Base-by-base conservation (phyloP, 2,888 invertebrate genomes). In the Beris chalybata region DNA sequence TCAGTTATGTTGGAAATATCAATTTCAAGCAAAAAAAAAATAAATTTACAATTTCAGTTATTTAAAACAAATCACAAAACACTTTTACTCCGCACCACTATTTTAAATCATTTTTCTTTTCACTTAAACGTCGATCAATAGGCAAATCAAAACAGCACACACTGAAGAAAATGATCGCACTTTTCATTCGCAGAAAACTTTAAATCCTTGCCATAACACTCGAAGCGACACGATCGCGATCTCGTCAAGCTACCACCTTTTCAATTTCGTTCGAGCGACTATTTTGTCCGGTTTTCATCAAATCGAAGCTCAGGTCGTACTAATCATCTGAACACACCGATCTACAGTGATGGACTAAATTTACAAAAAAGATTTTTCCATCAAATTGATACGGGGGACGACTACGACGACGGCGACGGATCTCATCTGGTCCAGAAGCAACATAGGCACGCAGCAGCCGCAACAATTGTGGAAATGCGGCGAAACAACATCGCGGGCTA, bases 281-380 rank as follows among this genome's bases (percentile, higher is more conserved):
- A 7, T 38, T 38, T 38, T 38, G 9, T 38, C 9, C 38, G 9
- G 38, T 9, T 22, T 22, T 22, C 22, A 48, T 32, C 29, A 31
- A 31, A 59, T 59, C 59, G 48, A 12, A 59, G 59, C 61, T 61
- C 61, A 50, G 22, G 50, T 61, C 52, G 22, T 31, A 59, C 45
- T 45, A 47, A 58, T 38, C 52, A 65, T 50, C 56, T 57, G 30
- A 65, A 52, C 57, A 56, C 57, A 65, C 57, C 57, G 43, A 50
- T 50, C 48, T 50, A 65, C 65, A 56, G 57, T 52, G 57, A 56
- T 65, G 65, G 50, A 65, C 65, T 65, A 57, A 65, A 65, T 65
- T 48, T 65, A 53, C 64, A 31, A 64, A 64, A 63, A 53, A 30
- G 32, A 7, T 38, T 38, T 38, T 38, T 38, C 38, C 38, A 38